A percentile compares a stretch with the other conserved stretches of the same genome.
phyloP scores from a whole-genome alignment of 2,888 invertebrate species.

The Orgyia antiqua region DNA sequence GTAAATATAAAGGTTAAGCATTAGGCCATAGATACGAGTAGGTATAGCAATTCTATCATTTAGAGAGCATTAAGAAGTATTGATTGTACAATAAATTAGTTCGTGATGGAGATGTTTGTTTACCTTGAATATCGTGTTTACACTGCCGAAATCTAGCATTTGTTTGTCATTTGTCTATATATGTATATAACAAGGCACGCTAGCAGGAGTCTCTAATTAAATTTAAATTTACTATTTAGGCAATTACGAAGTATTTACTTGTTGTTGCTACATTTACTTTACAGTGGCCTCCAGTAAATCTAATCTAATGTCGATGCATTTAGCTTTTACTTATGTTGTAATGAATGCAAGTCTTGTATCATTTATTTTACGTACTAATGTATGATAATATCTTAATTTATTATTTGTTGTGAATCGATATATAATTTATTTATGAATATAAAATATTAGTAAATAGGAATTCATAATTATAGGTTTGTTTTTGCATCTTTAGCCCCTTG shows the following conservation, averaged over 20 bases:
- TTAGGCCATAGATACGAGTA: no score
- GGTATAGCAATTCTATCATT: no score
- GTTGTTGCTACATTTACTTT: no score
- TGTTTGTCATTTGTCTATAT: conserved; percentile 19
- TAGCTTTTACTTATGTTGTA: conserved; percentile 10
- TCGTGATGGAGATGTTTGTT: conserved; percentile 16
- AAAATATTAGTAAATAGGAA: no score
- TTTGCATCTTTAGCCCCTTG: no score
- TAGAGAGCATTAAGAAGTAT: no score
- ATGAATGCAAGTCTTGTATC: conserved; percentile 12
- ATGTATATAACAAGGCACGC: conserved; percentile 2
- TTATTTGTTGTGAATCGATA: no score
- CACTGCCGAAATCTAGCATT: conserved; percentile 10
- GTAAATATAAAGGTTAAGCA: no score
- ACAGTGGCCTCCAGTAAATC: conserved; percentile 18
- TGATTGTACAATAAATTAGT: conserved; percentile 16
- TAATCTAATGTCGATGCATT: conserved; percentile 17
- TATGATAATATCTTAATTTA: neutral
- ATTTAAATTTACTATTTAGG: conserved; percentile 12
- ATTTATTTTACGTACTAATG: conserved; percentile 8
- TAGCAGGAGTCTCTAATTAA: conserved; percentile 3
- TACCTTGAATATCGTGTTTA: conserved; percentile 19
- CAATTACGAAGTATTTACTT: conserved; percentile 14
- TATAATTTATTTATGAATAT: no score
- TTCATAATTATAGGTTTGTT: no score